These are phyloP conservation scores for Uropetala carovei DNA, from an alignment of 2,888 invertebrate species.

Conservation along the genomic window DNA sequence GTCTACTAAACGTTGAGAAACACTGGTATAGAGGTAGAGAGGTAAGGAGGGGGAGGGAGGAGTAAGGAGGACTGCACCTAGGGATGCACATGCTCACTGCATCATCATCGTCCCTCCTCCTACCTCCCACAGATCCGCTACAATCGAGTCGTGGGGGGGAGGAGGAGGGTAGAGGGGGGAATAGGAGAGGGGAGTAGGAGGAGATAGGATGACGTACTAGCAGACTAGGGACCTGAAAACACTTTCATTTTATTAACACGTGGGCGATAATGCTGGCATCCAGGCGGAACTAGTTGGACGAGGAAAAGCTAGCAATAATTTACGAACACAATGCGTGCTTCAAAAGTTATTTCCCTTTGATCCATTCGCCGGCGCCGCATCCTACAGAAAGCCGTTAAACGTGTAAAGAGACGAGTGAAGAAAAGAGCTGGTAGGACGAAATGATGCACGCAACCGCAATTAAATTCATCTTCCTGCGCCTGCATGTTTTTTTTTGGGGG, in stretches of 20 bases:
- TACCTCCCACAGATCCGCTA: too few species aligned
- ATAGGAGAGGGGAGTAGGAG: too few species aligned
- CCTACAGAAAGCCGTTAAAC: background rate
- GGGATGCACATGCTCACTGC: background rate
- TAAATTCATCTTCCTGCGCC: too few species aligned
- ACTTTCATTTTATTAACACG: constrained; percentile 26
- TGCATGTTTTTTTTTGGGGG: too few species aligned
- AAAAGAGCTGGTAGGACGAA: background rate
- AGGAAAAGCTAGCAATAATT: background rate
- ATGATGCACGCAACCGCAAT: background rate
- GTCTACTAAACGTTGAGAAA: too few species aligned
- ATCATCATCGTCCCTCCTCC: background rate
- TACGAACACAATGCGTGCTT: constrained; percentile 5
- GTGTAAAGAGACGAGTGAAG: background rate
- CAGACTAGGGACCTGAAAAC: background rate
- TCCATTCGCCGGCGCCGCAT: background rate
- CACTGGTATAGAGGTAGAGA: too few species aligned
- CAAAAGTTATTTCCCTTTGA: background rate
- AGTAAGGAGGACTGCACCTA: background rate
- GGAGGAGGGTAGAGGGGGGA: too few species aligned
- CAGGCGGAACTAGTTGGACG: constrained; percentile 15
- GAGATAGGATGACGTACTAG: background rate
- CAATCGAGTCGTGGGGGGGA: too few species aligned
- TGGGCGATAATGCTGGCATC: constrained; percentile 27
- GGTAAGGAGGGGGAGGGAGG: background rate